These are phyloP conservation scores for Pandemis cinnamomeana DNA, from an alignment of 2,888 invertebrate species.

Conservation along the genomic window DNA sequence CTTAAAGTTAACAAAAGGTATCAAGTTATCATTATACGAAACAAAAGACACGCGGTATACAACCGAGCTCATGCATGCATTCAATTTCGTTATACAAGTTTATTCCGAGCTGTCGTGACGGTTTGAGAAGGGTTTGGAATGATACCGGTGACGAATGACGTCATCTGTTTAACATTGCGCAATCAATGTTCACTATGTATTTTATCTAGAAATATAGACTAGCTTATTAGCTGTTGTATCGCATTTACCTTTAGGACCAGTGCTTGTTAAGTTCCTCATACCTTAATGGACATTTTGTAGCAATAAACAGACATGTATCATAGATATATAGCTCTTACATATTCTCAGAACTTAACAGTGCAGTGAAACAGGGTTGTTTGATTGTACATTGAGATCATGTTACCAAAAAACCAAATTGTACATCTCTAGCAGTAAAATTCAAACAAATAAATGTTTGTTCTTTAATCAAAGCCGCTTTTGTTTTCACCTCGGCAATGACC, in stretches of 20 bases:
- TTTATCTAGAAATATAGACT: slow-evolving; percentile 8
- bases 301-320: too few species aligned
- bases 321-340: too few species aligned
- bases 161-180: slow-evolving; percentile 1
- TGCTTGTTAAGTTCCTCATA: too few species aligned
- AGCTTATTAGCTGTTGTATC: neutral
- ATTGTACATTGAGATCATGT: neutral
- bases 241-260: neutral
- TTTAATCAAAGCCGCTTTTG: neutral
- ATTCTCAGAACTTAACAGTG: too few species aligned
- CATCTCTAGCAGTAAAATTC: neutral
- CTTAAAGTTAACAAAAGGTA: neutral
- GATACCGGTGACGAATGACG: neutral
- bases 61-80: slow-evolving; percentile 4
- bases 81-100: slow-evolving; percentile 11
- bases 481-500: slow-evolving; percentile 4
- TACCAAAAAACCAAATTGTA: too few species aligned
- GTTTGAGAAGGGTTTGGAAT: slow-evolving; percentile 7
- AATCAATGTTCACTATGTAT: slow-evolving; percentile 3
- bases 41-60: slow-evolving; percentile 9
- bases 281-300: too few species aligned
- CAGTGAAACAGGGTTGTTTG: too few species aligned
- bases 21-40: slow-evolving; percentile 13
- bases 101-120: neutral
- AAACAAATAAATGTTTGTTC: neutral